phyloP scores from a whole-genome alignment of 2,797 vertebrate genomes.

The Thripadectes ignobilis region DNA sequence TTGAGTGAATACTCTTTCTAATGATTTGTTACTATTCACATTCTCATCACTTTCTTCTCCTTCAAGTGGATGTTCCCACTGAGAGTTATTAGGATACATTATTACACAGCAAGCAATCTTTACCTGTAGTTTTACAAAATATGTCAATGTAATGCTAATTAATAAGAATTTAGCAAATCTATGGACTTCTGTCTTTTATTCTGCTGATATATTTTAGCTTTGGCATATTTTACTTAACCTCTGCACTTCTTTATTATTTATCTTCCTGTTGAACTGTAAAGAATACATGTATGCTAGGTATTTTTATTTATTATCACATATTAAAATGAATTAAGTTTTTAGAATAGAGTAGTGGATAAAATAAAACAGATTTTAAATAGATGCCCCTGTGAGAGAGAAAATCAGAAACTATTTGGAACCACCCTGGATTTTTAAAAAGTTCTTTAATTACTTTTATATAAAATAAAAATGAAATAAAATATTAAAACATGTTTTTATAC shows the following conservation, averaged over 20 bases:
- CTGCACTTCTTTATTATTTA: not conserved
- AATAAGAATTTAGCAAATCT: not conserved
- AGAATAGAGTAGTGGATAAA: not conserved
- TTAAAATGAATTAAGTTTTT: not conserved
- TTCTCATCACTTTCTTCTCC: not conserved
- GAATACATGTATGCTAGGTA: not conserved
- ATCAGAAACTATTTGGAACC: not conserved
- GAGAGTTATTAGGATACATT: slow-evolving; percentile 13
- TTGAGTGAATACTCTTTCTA: not conserved
- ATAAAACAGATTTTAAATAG: not conserved
- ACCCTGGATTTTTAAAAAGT: not conserved
- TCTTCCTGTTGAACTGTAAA: not conserved
- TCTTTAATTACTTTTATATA: not conserved
- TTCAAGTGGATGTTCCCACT: slow-evolving; percentile 9
- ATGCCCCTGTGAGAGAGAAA: not conserved
- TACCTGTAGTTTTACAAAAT: slow-evolving; percentile 20
- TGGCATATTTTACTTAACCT: not conserved
- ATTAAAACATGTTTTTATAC: not conserved
- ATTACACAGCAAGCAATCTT: not conserved
- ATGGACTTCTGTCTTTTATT: not conserved
- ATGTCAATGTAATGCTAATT: slow-evolving; percentile 10
- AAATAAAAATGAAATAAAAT: not conserved
- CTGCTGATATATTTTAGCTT: not conserved
- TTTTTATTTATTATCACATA: not conserved
- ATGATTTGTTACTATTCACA: not conserved